phyloP scores from a whole-genome alignment of 2,113 vertebrate genomes.

The Antigone vipio region DNA sequence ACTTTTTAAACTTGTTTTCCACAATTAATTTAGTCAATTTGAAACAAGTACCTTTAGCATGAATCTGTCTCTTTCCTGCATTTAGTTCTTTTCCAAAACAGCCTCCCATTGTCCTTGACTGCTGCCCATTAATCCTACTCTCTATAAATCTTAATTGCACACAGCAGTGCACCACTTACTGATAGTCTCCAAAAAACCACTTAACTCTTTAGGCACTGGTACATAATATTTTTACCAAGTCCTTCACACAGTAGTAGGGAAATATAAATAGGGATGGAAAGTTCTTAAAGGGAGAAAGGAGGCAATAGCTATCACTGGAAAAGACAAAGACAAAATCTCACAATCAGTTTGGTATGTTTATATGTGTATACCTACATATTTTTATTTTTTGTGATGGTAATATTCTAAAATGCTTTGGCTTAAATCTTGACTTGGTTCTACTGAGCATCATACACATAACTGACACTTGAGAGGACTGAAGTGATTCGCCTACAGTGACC shows the following conservation, averaged over 20 bases:
- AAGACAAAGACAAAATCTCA: neutral
- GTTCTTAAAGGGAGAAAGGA: neutral
- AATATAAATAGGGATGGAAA: neutral
- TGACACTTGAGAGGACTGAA: neutral
- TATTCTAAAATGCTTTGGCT: neutral
- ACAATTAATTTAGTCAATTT: neutral
- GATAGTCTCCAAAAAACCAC: neutral
- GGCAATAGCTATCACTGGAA: neutral
- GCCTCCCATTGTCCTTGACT: neutral
- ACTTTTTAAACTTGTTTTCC: neutral
- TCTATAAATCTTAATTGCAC: slow-evolving; percentile 16
- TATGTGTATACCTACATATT: neutral
- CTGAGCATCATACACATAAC: neutral
- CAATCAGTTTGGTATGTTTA: neutral
- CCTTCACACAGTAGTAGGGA: neutral
- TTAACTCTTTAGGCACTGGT: neutral
- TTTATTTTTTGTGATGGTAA: neutral
- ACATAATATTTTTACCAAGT: neutral
- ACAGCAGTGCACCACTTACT: neutral
- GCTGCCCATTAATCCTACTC: neutral
- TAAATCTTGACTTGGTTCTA: neutral
- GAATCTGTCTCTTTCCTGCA: neutral
- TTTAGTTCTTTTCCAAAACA: neutral
- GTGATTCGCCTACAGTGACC: neutral
- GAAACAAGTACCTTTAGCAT: neutral